These are phyloP conservation scores for Etia nguti DNA, from an alignment of 2,113 vertebrate genomes.

Conservation along the genomic window DNA sequence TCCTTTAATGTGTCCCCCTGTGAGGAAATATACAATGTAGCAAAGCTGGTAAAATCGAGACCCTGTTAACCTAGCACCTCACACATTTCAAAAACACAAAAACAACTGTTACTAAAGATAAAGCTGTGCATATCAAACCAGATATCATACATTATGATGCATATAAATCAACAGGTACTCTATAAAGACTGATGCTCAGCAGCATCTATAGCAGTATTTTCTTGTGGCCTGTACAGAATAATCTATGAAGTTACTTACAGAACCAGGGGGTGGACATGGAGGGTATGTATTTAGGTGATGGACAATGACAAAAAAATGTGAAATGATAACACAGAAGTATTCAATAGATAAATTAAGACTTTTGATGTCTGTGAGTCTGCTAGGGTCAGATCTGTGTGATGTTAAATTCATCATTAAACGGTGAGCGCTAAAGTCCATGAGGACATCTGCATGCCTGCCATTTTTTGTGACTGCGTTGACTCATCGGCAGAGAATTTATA, in stretches of 20 bases:
- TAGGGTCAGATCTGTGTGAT: background rate
- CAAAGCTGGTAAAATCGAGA: slow-evolving; percentile 79
- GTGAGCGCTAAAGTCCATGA: background rate
- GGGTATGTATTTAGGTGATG: slow-evolving; percentile 79
- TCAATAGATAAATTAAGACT: background rate
- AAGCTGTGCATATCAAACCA: slow-evolving; percentile 84
- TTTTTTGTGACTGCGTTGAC: background rate
- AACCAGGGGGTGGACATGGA: slow-evolving; percentile 31
- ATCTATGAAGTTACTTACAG: slow-evolving; percentile 78
- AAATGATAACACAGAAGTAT: background rate
- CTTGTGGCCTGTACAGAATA: slow-evolving; percentile 82
- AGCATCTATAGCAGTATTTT: slow-evolving; percentile 51
- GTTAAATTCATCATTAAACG: background rate
- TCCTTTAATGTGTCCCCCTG: slow-evolving; percentile 56
- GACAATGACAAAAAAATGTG: slow-evolving; percentile 17
- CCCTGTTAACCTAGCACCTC: slow-evolving; percentile 83
- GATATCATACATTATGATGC: slow-evolving; percentile 84
- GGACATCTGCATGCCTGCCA: background rate
- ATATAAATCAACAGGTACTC: slow-evolving; percentile 80
- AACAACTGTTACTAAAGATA: slow-evolving; percentile 78
- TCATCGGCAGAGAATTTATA: background rate
- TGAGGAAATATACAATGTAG: slow-evolving; percentile 79
- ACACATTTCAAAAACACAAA: slow-evolving; percentile 80
- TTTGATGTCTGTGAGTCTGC: background rate
- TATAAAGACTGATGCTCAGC: slow-evolving; percentile 78